Conservation (phyloP, 2,797 vertebrate genomes). For the Rhabdomys pumilio region DNA sequence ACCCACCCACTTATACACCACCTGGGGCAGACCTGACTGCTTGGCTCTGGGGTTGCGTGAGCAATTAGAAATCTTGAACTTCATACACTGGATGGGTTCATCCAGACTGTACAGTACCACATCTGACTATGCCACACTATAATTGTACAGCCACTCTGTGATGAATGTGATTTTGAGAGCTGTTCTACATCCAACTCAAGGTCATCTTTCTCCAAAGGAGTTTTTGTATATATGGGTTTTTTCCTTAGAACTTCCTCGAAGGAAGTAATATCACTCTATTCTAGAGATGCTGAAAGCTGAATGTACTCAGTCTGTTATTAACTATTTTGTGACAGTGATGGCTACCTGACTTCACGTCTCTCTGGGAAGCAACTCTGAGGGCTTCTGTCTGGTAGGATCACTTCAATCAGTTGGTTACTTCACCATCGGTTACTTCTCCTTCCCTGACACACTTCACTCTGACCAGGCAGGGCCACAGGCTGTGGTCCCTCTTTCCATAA, state of each 20-base stretch:
- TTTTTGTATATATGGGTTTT: background rate
- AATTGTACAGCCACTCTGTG: background rate
- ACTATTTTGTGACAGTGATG: background rate
- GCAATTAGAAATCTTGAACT: background rate
- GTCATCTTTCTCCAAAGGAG: background rate
- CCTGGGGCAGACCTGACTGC: background rate
- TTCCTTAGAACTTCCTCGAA: background rate
- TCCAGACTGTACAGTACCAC: background rate
- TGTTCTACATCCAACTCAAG: fast-evolving
- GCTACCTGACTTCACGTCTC: background rate
- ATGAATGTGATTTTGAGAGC: background rate
- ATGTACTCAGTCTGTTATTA: background rate
- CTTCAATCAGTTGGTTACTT: background rate
- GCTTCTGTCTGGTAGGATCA: background rate
- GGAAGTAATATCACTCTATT: background rate
- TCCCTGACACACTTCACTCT: background rate
- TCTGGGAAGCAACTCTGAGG: background rate
- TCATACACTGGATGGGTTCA: background rate
- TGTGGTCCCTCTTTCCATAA: fast-evolving
- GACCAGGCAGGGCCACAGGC: background rate
- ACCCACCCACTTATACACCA: fast-evolving
- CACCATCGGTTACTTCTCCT: fast-evolving
- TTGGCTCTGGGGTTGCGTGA: background rate
- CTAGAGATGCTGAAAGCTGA: background rate
- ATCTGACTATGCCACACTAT: fast-evolving